Base-by-base conservation (phyloP, 1,140 invertebrate genomes). In the Heliconius hewitsoni region DNA sequence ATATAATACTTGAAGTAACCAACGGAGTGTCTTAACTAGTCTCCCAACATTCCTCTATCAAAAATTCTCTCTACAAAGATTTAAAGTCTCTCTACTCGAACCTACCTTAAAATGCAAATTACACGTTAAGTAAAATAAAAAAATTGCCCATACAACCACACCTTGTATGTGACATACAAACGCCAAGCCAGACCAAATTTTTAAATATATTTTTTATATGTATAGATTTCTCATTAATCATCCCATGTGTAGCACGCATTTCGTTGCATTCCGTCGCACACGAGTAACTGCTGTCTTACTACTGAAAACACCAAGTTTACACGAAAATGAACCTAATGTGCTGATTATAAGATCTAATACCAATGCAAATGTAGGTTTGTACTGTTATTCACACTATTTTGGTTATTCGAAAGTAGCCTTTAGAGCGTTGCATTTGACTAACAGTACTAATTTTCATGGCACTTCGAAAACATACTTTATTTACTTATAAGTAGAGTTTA, bases 281-380 rank as follows among this genome's bases (percentile, higher is more conserved):
- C 90, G 87, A 85, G 84, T 85, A 85, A 85, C 84, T 83, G 83
- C 85, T 89, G 85, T 87, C 87, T 83, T 85, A 85, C 85, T 81
- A 78, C 74, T 42, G 8, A 52, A 57, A 57, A 27, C 3, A 16
- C n/a, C 3, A 30, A 30, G 1, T 66, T 39, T 37, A 30, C 6
- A 34, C 9, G 8, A 87, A 84, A 84, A 66, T 27, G 34, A 71
- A 83, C 74, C 73, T 83, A 88, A 86, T 34, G 1, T 0, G 8
- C 6, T 50, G 19, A 27, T 0, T 1, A 80, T 84, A 87, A 79
- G 37, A 72, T 9, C 23, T 42, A 71, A 50, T 76, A 19, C 42
- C 75, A 84, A n/a, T n/a, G 72, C n/a, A 74, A 34, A 30, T 8
- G 55, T 37, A 75, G 34, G 2, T 42, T 75, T 71, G 80, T 77